Evolutionary conservation across 2,888 invertebrate genomes (phyloP).

Genomic region (Nesidiocoris tenuis): DNA sequence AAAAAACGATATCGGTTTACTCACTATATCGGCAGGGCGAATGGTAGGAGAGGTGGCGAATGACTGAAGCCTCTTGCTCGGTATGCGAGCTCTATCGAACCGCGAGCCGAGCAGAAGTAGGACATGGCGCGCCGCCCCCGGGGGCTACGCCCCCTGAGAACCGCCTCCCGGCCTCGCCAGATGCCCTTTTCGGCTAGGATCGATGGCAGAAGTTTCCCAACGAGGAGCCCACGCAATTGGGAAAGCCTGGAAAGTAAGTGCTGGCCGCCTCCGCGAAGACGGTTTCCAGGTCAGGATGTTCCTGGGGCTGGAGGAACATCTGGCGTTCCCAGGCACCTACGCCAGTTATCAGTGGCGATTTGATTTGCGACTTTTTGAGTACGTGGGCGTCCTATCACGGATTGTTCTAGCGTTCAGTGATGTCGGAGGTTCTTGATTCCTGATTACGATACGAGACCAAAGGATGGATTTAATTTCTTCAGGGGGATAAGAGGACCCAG

Average conservation of each 20-base stretch:
- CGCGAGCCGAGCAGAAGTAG: constrained; percentile 11
- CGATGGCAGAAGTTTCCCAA: not conserved
- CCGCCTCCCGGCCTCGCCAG: constrained; percentile 13
- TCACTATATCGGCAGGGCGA: constrained; percentile 22
- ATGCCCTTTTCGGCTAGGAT: not conserved
- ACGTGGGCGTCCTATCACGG: too few species aligned
- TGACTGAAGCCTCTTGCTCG: constrained; percentile 10
- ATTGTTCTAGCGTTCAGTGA: too few species aligned
- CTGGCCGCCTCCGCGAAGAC: not conserved
- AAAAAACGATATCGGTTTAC: constrained; percentile 28
- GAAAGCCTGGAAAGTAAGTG: too few species aligned
- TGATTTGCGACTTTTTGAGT: too few species aligned
- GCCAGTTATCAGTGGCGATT: not conserved
- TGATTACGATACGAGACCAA: too few species aligned
- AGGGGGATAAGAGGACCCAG: too few species aligned
- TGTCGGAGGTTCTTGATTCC: too few species aligned
- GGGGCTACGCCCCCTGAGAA: constrained; percentile 34
- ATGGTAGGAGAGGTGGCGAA: constrained; percentile 33
- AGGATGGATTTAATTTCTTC: too few species aligned
- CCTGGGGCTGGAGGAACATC: not conserved
- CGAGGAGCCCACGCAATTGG: not conserved
- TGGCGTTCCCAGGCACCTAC: not conserved
- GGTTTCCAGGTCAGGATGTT: not conserved
- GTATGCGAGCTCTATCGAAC: constrained; percentile 25
- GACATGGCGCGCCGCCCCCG: constrained; percentile 35